phyloP scores from a whole-genome alignment of 2,113 vertebrate species.

The Corythoichthys intestinalis region DNA sequence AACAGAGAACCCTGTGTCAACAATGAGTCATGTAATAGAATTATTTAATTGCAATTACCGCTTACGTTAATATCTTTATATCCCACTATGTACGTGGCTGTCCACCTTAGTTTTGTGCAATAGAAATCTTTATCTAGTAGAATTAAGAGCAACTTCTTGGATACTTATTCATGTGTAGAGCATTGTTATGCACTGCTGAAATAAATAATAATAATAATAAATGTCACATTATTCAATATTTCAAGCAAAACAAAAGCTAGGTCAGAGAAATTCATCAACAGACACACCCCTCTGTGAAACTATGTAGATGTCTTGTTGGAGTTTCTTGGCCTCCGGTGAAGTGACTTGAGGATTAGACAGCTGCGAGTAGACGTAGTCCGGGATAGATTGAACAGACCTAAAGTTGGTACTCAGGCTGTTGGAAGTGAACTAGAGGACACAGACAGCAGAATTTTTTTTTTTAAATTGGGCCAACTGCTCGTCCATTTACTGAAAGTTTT shows the following conservation, averaged over 20 bases:
- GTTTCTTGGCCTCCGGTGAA: slow-evolving; percentile 80
- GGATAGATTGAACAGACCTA: slow-evolving; percentile 79
- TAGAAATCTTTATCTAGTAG: too few species aligned
- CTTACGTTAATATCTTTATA: too few species aligned
- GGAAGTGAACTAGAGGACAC: slow-evolving; percentile 48
- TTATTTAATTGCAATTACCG: too few species aligned
- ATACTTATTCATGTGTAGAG: too few species aligned
- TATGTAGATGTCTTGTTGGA: slow-evolving; percentile 83
- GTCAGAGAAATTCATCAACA: neutral
- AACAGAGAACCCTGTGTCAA: neutral
- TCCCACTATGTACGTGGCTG: too few species aligned
- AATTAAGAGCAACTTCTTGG: too few species aligned
- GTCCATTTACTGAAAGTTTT: neutral
- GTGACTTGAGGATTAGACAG: slow-evolving; percentile 76
- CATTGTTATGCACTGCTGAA: neutral
- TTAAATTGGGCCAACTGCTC: neutral
- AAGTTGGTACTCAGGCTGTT: slow-evolving; percentile 52
- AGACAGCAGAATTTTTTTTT: neutral
- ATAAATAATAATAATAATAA: neutral
- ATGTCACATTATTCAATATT: neutral
- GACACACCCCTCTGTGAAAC: slow-evolving; percentile 80
- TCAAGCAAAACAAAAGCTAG: neutral
- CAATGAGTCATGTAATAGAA: neutral
- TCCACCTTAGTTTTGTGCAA: too few species aligned
- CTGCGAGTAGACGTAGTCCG: slow-evolving; percentile 79